A percentile compares a stretch with the other conserved stretches of the same genome.
Conservation (phyloP, 2,113 vertebrate genomes). For the Marcusenius ussheri region DNA sequence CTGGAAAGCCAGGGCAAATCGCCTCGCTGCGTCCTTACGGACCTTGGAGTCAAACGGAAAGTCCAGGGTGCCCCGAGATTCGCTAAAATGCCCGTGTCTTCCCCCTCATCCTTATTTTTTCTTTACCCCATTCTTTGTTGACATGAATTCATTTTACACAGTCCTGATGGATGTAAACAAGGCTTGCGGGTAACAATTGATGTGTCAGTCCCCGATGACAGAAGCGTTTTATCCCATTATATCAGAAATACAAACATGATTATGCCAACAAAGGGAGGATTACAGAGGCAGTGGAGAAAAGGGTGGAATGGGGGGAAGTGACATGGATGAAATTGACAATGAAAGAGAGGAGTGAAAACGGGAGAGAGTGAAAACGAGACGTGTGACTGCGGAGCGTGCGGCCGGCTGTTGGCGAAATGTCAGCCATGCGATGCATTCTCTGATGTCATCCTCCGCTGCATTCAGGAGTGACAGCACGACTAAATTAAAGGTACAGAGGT, state of each 20-base stretch:
- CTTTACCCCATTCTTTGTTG: slow-evolving; percentile 32
- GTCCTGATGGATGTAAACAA: slow-evolving; percentile 45
- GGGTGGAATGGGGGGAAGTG: slow-evolving; percentile 34
- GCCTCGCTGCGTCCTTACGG: not conserved
- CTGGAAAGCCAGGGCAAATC: not conserved
- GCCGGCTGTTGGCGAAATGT: not conserved
- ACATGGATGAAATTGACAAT: slow-evolving; percentile 45
- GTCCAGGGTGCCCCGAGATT: not conserved
- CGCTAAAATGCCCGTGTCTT: not conserved
- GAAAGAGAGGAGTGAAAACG: slow-evolving; percentile 37
- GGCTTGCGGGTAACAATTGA: slow-evolving; percentile 55
- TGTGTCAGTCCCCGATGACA: slow-evolving; percentile 56
- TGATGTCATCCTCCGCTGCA: slow-evolving; percentile 7
- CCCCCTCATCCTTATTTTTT: slow-evolving; percentile 24
- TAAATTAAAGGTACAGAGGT: slow-evolving; percentile 16
- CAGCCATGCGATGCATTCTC: slow-evolving; percentile 15
- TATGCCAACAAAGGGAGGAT: slow-evolving; percentile 61
- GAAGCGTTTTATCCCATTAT: slow-evolving; percentile 59
- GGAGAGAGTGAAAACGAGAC: slow-evolving; percentile 33
- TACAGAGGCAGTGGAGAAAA: slow-evolving; percentile 43
- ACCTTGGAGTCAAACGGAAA: not conserved
- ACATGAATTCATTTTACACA: slow-evolving; percentile 45
- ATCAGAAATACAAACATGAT: slow-evolving; percentile 64
- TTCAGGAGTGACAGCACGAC: slow-evolving; percentile 10
- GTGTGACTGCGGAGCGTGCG: slow-evolving; percentile 29